Conservation (phyloP, 2,888 invertebrate genomes). For the Callosobruchus maculatus region DNA sequence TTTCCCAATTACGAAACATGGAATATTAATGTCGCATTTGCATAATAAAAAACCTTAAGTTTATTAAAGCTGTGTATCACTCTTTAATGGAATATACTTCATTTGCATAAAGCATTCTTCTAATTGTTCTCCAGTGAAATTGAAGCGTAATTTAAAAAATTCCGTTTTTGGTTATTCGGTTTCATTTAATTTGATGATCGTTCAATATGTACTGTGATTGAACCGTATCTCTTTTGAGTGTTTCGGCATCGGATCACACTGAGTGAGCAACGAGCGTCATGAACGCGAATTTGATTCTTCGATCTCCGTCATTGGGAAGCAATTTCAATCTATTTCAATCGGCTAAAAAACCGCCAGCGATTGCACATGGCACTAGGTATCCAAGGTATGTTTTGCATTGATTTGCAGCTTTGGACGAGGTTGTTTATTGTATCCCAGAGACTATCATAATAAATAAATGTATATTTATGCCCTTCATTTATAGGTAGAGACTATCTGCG, state of each 20-base stretch:
- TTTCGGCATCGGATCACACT: not conserved
- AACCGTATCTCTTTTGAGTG: not conserved
- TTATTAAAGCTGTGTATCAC: conserved; percentile 36
- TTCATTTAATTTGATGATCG: not conserved
- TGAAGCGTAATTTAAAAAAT: not conserved
- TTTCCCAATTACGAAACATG: conserved; percentile 39
- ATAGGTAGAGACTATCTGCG: no score
- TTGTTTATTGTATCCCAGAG: no score
- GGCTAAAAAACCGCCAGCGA: not conserved
- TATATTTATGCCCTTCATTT: no score
- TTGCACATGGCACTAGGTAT: no score
- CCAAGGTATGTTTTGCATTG: no score
- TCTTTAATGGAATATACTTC: conserved; percentile 34
- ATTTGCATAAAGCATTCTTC: conserved; percentile 33
- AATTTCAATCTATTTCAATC: not conserved
- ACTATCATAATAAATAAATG: no score
- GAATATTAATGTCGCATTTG: conserved; percentile 37
- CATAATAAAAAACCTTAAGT: conserved; percentile 35
- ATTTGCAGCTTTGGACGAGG: no score
- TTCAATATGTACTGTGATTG: not conserved
- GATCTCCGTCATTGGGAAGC: not conserved
- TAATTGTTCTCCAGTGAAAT: conserved; percentile 23
- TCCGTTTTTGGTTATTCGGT: not conserved
- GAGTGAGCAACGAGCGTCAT: not conserved
- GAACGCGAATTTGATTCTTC: not conserved